A percentile compares a stretch with the other conserved stretches of the same genome.
Evolutionary conservation across 2,888 invertebrate species (phyloP).

Genomic region (Orchesella flavescens): DNA sequence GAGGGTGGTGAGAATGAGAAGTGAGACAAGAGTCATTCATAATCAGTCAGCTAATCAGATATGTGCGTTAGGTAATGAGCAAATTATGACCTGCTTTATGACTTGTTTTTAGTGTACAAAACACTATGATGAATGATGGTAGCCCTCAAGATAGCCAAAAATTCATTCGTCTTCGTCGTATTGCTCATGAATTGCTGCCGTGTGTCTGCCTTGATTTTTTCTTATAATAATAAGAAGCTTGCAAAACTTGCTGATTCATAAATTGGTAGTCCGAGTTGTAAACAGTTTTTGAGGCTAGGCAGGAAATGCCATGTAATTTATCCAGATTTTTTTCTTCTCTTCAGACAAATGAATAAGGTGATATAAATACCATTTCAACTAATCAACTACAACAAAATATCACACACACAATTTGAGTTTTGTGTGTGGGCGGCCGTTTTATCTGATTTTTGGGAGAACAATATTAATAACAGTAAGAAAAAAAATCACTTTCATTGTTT

Average conservation of each 20-base stretch:
- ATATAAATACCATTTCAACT: neutral
- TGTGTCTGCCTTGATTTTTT: neutral
- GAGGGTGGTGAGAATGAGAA: no score
- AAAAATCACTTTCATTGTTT: constrained; percentile 6
- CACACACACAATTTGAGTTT: neutral
- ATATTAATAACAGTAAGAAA: neutral
- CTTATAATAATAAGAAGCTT: neutral
- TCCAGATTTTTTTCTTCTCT: constrained; percentile 49
- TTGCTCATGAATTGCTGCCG: constrained; percentile 5
- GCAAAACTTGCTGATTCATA: constrained; percentile 36
- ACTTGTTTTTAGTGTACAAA: neutral
- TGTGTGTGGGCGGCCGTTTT: constrained; percentile 25
- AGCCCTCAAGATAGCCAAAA: constrained; percentile 50
- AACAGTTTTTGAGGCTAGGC: constrained; percentile 39
- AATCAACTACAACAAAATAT: neutral
- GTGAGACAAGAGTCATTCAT: constrained; percentile 18
- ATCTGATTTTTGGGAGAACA: neutral
- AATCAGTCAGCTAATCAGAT: constrained; percentile 48
- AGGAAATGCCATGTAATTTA: constrained; percentile 51
- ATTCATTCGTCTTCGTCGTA: neutral
- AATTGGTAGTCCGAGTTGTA: neutral
- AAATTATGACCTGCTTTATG: constrained; percentile 50
- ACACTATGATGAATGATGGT: constrained; percentile 38
- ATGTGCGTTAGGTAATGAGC: constrained; percentile 40
- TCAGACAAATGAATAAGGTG: neutral